Evolutionary conservation across 1,140 invertebrate species (phyloP).

Genomic region (Ladona fulva): DNA sequence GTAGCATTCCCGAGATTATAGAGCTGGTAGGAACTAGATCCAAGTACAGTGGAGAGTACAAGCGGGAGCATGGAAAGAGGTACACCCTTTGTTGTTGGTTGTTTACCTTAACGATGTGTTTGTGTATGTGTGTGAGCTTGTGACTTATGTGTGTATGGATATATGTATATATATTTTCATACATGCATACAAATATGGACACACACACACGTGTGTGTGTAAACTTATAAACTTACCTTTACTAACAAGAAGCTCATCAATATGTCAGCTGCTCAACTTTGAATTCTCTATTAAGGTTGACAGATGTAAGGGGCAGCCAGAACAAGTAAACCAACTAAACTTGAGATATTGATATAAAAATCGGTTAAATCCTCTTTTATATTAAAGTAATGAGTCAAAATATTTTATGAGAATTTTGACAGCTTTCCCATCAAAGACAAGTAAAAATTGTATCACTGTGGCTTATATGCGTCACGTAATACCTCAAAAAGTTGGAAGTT

Average conservation of each 20-base stretch:
- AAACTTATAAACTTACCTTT: not conserved
- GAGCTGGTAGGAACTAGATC: conserved; percentile 95
- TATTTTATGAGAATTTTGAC: no score
- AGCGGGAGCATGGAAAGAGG: conserved; percentile 96
- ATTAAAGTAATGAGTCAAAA: no score
- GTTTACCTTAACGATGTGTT: not conserved
- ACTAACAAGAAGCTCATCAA: not conserved
- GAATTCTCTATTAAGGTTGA: not conserved
- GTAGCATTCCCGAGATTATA: conserved; percentile 98
- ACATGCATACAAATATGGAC: not conserved
- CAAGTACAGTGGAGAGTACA: conserved; percentile 96
- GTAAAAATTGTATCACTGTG: no score
- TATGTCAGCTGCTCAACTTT: not conserved
- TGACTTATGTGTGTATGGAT: not conserved
- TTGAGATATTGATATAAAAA: no score
- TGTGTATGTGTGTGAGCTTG: not conserved
- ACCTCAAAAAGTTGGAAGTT: no score
- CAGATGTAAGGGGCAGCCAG: not conserved
- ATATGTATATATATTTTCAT: not conserved
- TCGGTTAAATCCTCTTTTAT: no score
- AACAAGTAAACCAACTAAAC: not conserved
- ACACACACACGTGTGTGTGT: no score
- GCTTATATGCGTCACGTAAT: no score
- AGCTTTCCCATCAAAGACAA: no score
- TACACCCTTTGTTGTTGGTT: conserved; percentile 39